These are phyloP conservation scores for Oscheius sp. DNA, from an alignment of 2,888 invertebrate genomes.

Conservation along the genomic window DNA sequence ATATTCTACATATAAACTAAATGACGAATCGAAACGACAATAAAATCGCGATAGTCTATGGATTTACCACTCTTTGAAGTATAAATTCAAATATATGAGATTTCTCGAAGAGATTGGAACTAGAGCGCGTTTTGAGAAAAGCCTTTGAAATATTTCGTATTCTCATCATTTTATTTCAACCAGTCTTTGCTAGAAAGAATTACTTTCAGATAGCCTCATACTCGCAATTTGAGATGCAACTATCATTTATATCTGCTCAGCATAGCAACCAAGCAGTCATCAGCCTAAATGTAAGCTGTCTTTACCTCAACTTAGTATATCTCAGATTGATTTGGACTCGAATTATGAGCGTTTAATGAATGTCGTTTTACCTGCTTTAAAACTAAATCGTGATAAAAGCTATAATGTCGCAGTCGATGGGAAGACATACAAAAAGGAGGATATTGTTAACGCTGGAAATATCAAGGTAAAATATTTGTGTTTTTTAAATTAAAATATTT, in stretches of 20 bases:
- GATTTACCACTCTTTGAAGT: too few relatives aligned
- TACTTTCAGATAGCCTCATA: neutral
- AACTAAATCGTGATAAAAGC: neutral
- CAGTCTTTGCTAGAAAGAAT: neutral
- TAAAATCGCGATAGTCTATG: too few relatives aligned
- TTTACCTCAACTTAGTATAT: neutral
- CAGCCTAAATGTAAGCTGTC: neutral
- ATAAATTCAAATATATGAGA: too few relatives aligned
- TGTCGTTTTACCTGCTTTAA: neutral
- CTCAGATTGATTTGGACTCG: neutral
- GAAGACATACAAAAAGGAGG: constrained; percentile 8
- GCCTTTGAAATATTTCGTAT: too few relatives aligned
- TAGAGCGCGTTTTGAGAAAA: too few relatives aligned
- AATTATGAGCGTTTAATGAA: constrained; percentile 14
- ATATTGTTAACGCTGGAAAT: constrained; percentile 2
- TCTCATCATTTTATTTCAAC: neutral
- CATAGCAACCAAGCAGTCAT: neutral
- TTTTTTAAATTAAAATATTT: neutral
- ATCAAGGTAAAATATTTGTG: neutral
- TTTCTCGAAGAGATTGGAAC: too few relatives aligned
- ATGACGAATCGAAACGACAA: too few relatives aligned
- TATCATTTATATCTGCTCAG: constrained; percentile 1
- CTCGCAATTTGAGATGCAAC: neutral
- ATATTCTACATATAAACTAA: too few relatives aligned
- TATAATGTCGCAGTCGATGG: constrained; percentile 19